Percentiles rank a stretch among this genome's conserved stretches.
Conservation (phyloP, 2,797 vertebrate species). For the Rhinogobio ventralis region DNA sequence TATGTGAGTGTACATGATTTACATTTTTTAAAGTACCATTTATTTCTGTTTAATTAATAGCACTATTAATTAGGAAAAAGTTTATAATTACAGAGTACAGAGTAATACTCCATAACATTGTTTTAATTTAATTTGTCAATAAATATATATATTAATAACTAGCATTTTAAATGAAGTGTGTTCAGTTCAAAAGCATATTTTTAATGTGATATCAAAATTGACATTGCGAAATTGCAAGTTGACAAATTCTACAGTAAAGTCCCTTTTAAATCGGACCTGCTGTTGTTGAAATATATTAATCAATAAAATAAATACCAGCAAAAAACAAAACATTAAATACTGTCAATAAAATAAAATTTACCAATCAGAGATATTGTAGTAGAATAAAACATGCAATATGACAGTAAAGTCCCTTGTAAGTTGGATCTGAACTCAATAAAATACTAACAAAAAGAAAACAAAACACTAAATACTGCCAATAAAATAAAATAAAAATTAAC, state of each 20-base stretch:
- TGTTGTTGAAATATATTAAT: background rate
- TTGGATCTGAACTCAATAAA: too few relatives aligned
- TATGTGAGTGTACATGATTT: background rate
- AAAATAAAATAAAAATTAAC: background rate
- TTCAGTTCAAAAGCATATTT: background rate
- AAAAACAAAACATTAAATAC: background rate
- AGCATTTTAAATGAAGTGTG: background rate
- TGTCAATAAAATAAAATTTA: background rate
- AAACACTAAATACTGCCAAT: background rate
- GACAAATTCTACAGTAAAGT: background rate
- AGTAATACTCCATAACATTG: background rate
- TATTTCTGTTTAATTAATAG: background rate
- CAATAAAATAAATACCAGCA: background rate
- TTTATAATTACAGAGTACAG: background rate
- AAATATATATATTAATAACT: background rate
- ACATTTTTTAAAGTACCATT: background rate
- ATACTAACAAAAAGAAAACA: too few relatives aligned
- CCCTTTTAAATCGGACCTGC: background rate
- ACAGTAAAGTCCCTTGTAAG: too few relatives aligned
- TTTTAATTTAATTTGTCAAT: background rate
- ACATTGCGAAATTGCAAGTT: background rate
- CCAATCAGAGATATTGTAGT: background rate
- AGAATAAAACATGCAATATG: too few relatives aligned
- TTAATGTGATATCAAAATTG: background rate
- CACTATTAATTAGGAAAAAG: background rate